These are phyloP conservation scores for Forbesichthys papilliferus DNA, from an alignment of 2,113 vertebrate species.

Conservation along the genomic window DNA sequence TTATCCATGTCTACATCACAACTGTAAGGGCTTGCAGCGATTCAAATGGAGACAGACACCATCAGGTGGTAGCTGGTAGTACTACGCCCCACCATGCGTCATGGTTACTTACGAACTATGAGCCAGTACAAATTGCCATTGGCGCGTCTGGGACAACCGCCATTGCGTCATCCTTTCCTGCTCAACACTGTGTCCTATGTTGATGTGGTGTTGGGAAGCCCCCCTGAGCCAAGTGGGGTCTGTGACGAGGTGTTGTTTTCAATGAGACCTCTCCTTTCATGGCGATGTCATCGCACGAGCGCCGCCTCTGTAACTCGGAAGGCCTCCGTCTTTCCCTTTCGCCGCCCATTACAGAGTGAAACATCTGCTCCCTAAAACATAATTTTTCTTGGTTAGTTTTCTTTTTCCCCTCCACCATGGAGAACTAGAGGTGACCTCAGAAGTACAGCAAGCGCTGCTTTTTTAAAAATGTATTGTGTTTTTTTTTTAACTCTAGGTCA, in stretches of 20 bases:
- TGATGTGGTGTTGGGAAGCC: constrained; percentile 8
- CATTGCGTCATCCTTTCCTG: constrained; percentile 12
- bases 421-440: constrained; percentile 14
- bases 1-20: constrained; percentile 54
- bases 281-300: constrained; percentile 12
- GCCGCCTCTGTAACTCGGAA: constrained; percentile 13
- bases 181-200: constrained; percentile 5
- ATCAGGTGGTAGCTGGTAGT: constrained; percentile 7
- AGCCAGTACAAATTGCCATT: background rate
- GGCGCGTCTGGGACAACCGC: background rate
- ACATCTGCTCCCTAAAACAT: constrained; percentile 29
- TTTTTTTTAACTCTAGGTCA: background rate
- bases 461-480: no score
- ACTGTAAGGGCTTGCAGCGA: constrained; percentile 33
- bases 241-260: constrained; percentile 1
- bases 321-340: constrained; percentile 6
- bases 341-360: constrained; percentile 31
- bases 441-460: no score
- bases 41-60: constrained; percentile 13
- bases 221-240: background rate
- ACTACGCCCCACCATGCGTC: background rate
- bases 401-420: constrained; percentile 19
- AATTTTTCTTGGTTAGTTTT: background rate
- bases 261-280: constrained; percentile 2
- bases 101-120: background rate